These are phyloP conservation scores for Proales similis DNA, from an alignment of 1,140 invertebrate genomes.

Conservation along the genomic window DNA sequence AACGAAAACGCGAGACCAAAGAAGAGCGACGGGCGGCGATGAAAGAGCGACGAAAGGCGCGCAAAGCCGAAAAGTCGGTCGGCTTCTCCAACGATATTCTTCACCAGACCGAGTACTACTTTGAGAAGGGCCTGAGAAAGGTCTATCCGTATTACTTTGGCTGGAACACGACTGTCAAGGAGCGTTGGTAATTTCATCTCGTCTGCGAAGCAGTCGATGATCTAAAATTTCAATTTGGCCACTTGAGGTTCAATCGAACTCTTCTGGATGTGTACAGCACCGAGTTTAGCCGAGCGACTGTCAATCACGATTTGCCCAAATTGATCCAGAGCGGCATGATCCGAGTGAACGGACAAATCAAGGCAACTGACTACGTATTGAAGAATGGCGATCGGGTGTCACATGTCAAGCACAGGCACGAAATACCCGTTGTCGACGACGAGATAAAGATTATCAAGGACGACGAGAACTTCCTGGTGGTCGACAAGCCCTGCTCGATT, in stretches of 20 bases:
- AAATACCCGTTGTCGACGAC: slow-evolving; percentile 87
- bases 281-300: slow-evolving; percentile 68
- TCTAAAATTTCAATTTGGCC: no score
- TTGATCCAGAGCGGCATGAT: slow-evolving; percentile 81
- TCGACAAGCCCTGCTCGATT: slow-evolving; percentile 99
- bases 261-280: slow-evolving; percentile 84
- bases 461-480: slow-evolving; percentile 93
- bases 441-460: slow-evolving; percentile 87
- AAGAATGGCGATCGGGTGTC: slow-evolving; percentile 71
- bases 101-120: slow-evolving; percentile 29
- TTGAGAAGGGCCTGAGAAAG: slow-evolving; percentile 63
- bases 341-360: slow-evolving; percentile 86
- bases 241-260: slow-evolving; percentile 82
- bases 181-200: no score
- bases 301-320: slow-evolving; percentile 68
- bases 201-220: no score
- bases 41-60: slow-evolving; percentile 11
- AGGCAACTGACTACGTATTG: slow-evolving; percentile 77
- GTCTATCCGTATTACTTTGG: slow-evolving; percentile 97
- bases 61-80: slow-evolving; percentile 16
- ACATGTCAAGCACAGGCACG: slow-evolving; percentile 71
- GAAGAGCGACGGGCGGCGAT: slow-evolving; percentile 6
- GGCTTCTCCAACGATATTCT: slow-evolving; percentile 33
- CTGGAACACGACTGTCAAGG: slow-evolving; percentile 92
- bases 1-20: slow-evolving; percentile 2